Conservation (phyloP, 2,113 vertebrate genomes). For the Phalacrocorax brasilianus region DNA sequence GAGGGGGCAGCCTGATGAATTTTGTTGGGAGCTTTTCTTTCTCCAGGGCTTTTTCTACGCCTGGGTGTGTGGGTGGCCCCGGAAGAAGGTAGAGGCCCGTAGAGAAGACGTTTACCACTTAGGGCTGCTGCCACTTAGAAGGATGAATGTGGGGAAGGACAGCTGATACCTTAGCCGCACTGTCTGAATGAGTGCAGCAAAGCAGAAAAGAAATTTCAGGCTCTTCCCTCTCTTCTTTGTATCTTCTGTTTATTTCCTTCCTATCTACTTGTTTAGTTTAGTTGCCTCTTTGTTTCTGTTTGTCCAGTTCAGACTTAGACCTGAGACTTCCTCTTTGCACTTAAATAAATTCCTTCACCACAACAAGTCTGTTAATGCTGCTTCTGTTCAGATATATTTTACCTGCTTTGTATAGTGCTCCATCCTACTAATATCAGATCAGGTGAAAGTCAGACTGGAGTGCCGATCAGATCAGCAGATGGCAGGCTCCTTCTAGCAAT, state of each 20-base stretch:
- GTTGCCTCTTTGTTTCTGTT: not conserved
- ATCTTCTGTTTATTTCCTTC: constrained; percentile 2
- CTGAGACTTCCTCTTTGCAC: constrained; percentile 26
- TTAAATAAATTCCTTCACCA: not conserved
- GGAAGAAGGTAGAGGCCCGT: not conserved
- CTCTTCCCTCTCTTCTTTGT: not conserved
- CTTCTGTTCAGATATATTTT: not conserved
- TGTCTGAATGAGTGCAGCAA: not conserved
- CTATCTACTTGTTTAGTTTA: not conserved
- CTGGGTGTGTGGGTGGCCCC: not conserved
- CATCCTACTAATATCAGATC: not conserved
- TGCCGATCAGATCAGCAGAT: constrained; percentile 60
- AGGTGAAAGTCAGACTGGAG: constrained; percentile 7
- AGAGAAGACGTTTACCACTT: not conserved
- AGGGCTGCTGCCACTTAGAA: not conserved
- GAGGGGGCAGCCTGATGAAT: not conserved
- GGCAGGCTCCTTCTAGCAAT: constrained; percentile 66
- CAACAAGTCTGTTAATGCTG: not conserved
- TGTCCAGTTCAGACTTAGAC: not conserved
- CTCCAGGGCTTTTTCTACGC: not conserved
- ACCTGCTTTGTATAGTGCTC: not conserved
- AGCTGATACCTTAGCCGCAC: not conserved
- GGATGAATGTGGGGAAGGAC: not conserved
- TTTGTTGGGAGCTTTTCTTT: not conserved
- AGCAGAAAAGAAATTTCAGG: not conserved